Conservation (phyloP, 2,888 invertebrate genomes). For the Lasioglossum figueresi region DNA sequence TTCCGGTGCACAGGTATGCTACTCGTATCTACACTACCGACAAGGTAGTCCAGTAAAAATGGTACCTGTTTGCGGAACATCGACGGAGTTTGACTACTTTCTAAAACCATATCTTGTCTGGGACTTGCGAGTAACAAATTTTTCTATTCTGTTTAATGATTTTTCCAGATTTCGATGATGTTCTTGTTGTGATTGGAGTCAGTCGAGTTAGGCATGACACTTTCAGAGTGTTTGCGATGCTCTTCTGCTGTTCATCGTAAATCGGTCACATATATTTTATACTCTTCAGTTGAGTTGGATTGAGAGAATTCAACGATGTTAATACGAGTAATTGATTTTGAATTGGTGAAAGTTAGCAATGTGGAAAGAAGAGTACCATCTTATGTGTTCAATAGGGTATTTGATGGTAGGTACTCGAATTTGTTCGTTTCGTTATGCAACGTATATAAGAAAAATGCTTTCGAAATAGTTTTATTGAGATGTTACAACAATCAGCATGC, state of each 20-base stretch:
- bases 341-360: slow-evolving; percentile 6
- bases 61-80: slow-evolving; percentile 2
- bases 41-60: slow-evolving; percentile 1
- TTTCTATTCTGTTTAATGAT: background rate
- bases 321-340: background rate
- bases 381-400: background rate
- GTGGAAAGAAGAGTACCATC: slow-evolving; percentile 8
- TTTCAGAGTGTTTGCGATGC: background rate
- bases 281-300: background rate
- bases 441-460: slow-evolving; percentile 3
- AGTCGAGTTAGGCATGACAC: background rate
- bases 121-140: background rate
- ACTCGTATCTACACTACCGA: slow-evolving; percentile 41
- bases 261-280: background rate
- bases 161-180: background rate
- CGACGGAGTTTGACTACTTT: slow-evolving; percentile 9
- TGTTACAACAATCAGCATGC: slow-evolving; percentile 81
- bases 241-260: background rate
- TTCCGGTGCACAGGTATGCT: slow-evolving; percentile 1
- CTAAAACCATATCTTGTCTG: background rate
- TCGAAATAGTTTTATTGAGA: slow-evolving; percentile 73
- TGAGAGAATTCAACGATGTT: background rate
- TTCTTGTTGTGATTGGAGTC: background rate
- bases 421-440: background rate
- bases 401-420: background rate